A percentile compares a stretch with the other conserved stretches of the same genome.
phyloP scores from a whole-genome alignment of 1,140 invertebrate genomes.

The Aphaenogaster floridana region DNA sequence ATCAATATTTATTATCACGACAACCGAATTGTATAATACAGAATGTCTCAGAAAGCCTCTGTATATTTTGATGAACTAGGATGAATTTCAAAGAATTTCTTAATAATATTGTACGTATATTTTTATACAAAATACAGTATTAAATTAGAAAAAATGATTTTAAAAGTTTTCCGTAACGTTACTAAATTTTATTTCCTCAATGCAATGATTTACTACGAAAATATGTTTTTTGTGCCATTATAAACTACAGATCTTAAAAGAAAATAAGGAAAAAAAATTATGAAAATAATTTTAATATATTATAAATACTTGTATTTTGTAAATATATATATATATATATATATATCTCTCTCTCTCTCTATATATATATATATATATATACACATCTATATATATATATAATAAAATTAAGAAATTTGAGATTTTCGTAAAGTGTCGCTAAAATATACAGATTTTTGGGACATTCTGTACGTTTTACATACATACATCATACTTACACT shows the following conservation, averaged over 20 bases:
- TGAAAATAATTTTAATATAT: neutral
- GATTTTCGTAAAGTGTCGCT: neutral
- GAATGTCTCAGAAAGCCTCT: slow-evolving; percentile 5
- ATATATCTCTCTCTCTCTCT: too few relatives aligned
- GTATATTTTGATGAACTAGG: slow-evolving; percentile 20
- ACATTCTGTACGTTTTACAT: slow-evolving; percentile 11
- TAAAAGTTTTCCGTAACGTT: neutral
- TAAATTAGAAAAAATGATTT: neutral
- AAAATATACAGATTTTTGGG: slow-evolving; percentile 1
- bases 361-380: too few relatives aligned
- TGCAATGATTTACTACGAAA: neutral
- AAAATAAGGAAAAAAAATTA: neutral
- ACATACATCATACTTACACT: slow-evolving; percentile 39
- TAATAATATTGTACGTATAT: neutral
- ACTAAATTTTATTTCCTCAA: neutral
- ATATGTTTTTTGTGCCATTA: neutral
- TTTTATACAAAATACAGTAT: neutral
- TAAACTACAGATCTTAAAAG: neutral
- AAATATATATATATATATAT: too few relatives aligned
- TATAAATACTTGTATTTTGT: too few relatives aligned
- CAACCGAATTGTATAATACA: slow-evolving; percentile 65
- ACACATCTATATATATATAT: too few relatives aligned
- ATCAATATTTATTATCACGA: slow-evolving; percentile 61
- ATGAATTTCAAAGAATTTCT: neutral
- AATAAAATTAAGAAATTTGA: neutral